These are phyloP conservation scores for Argopecten irradians DNA, from an alignment of 1,140 invertebrate genomes.

Conservation along the genomic window DNA sequence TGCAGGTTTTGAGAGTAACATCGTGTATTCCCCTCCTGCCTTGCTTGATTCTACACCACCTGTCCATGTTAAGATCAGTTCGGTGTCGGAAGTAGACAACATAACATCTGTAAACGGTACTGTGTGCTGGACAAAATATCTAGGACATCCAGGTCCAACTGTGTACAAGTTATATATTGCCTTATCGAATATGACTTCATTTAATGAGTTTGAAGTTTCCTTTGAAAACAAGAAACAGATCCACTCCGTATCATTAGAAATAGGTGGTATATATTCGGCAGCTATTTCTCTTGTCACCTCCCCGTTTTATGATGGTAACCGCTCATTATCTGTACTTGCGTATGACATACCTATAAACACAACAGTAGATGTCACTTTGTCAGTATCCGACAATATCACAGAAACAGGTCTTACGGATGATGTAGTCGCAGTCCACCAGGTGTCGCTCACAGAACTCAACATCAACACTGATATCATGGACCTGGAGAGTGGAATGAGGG, in stretches of 20 bases:
- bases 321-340: background rate
- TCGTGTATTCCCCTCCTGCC: conserved; percentile 33
- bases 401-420: background rate
- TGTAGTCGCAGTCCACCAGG: conserved; percentile 40
- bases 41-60: conserved; percentile 54
- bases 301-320: background rate
- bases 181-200: background rate
- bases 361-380: background rate
- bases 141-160: background rate
- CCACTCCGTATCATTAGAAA: background rate
- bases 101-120: background rate
- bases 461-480: conserved; percentile 38
- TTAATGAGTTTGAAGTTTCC: background rate
- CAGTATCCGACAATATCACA: background rate
- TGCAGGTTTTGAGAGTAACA: conserved; percentile 51
- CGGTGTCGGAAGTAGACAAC: background rate
- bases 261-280: background rate
- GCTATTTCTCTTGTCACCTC: background rate
- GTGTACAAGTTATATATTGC: background rate
- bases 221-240: background rate
- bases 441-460: conserved; percentile 39
- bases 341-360: background rate
- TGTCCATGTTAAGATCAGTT: background rate
- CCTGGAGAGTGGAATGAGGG: conserved; percentile 35
- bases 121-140: background rate